Evolutionary conservation across 2,113 vertebrate genomes (phyloP).

Genomic region (Hemichromis elongatus): DNA sequence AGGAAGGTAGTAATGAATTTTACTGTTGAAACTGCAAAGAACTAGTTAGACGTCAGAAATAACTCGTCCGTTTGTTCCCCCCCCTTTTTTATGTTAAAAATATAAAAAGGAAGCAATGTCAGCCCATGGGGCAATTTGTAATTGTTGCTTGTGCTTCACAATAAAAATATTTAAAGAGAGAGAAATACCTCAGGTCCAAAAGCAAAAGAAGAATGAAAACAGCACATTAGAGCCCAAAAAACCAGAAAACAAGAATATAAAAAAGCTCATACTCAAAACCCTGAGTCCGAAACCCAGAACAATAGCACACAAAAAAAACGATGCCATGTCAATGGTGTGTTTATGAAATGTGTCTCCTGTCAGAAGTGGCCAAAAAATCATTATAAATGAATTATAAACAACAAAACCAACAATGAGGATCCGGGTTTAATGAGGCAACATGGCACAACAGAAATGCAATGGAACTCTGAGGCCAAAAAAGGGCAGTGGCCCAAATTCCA

Average conservation of each 20-base stretch:
- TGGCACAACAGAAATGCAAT: neutral
- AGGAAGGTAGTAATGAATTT: neutral
- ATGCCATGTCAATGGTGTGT: neutral
- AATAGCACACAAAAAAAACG: neutral
- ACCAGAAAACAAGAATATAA: neutral
- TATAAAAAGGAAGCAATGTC: no score
- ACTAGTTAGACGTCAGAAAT: neutral
- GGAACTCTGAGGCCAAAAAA: neutral
- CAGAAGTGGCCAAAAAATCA: neutral
- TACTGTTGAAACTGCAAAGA: neutral
- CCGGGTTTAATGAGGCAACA: neutral
- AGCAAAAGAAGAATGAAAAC: neutral
- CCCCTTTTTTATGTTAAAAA: no score
- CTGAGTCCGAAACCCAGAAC: neutral
- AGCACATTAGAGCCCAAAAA: neutral
- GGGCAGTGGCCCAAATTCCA: neutral
- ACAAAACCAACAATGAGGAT: neutral
- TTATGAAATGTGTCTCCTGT: neutral
- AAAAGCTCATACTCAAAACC: fast-evolving
- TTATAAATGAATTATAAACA: neutral
- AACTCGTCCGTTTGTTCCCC: no score
- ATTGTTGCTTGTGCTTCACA: no score
- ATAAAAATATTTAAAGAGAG: no score
- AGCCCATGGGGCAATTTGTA: no score
- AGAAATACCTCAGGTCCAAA: neutral